Base-by-base conservation (phyloP, 2,888 invertebrate genomes). In the Oscheius onirici region DNA sequence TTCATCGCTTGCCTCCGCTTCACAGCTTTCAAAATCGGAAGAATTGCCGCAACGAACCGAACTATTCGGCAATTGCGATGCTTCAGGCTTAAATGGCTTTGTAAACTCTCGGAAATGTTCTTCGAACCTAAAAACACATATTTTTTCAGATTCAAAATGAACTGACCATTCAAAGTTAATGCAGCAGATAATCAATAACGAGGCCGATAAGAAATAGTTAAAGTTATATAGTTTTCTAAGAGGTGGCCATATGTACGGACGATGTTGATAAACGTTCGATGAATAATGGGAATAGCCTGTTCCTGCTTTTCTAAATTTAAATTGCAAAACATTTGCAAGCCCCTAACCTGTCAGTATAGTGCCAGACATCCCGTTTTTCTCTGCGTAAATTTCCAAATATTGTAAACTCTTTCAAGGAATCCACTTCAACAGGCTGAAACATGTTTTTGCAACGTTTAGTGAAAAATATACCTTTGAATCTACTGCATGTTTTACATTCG, bases 171-270 rank as follows among this genome's bases (percentile, higher is more conserved):
- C 77, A 46, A 66, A 79, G 57, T 81, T 78, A 40, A 74, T 58
- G 44, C 78, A 55, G 10, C 78, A 28, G 55, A 78, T 24, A 1
- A 75, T n/a, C 22, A 77, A 54, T 17, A 80, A 58, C 5, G 54
- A 69, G 10, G 74, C 61, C 2, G 77, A 69, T n/a, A 79, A 20
- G 17, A 46, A 75, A 41, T 74, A 77, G 58, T 84, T 81, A 66
- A 73, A 81, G 22, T 79, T 72, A 52, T 74, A 80, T 3, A 82
- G 54, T 55, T 81, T 81, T 49, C 84, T 72, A 15, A 85, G 57
- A 2, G 85, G 84, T 20, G 83, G 83, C 83, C 84, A 85, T 15
- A 85, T 80, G 68, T 82, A 85, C 13, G 84, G 83, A 13, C 85
- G 77, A 28, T 77, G 69, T 17, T 71, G 68, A 63, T 83, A 85